Percentiles rank a stretch among this genome's conserved stretches.
Evolutionary conservation across 2,113 vertebrate species (phyloP).

Genomic region (Odontesthes bonariensis): DNA sequence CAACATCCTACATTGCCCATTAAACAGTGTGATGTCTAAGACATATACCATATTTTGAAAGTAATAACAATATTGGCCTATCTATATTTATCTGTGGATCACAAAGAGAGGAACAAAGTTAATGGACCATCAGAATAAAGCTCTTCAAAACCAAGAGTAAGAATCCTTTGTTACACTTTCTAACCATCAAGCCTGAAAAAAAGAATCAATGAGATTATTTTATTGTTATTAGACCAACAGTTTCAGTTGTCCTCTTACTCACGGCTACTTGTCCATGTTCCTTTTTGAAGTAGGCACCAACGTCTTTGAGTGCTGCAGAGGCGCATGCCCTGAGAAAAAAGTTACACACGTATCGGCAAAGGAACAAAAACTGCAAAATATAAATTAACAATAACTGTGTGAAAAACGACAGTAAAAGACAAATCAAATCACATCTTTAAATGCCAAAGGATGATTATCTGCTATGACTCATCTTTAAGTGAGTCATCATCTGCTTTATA

Average conservation of each 20-base stretch:
- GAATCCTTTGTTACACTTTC: no score
- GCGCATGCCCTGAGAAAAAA: slow-evolving; percentile 87
- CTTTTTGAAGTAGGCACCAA: slow-evolving; percentile 83
- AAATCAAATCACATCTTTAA: neutral
- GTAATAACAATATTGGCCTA: neutral
- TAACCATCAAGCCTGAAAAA: no score
- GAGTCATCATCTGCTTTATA: neutral
- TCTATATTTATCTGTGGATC: no score
- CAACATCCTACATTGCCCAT: neutral
- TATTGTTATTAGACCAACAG: slow-evolving; percentile 23
- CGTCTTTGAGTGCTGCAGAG: slow-evolving; percentile 87
- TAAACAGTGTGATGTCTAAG: neutral
- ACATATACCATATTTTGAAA: neutral
- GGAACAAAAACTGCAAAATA: neutral
- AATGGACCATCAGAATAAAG: no score
- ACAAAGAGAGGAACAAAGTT: no score
- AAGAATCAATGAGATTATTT: neutral
- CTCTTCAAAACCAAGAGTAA: no score
- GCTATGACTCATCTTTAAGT: no score
- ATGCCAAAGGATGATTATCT: neutral
- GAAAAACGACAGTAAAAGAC: neutral
- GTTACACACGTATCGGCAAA: slow-evolving; percentile 1
- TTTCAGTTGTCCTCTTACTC: slow-evolving; percentile 73
- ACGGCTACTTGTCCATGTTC: slow-evolving; percentile 91
- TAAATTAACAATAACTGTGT: neutral